Conservation (phyloP, 2,888 invertebrate genomes). For the Timandra comae region DNA sequence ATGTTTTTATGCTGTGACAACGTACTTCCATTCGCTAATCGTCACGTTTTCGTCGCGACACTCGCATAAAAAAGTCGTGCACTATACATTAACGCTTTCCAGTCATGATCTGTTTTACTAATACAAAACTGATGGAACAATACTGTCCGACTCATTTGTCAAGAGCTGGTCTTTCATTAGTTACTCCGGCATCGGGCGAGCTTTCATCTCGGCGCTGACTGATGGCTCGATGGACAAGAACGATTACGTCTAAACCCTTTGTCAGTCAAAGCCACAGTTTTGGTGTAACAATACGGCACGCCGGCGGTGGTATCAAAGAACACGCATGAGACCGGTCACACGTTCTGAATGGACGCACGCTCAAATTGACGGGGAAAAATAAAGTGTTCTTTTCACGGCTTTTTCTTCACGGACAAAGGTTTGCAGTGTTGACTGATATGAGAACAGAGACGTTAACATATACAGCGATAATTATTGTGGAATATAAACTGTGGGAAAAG, state of each 20-base stretch:
- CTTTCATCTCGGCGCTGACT: slow-evolving; percentile 54
- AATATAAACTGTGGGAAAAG: too few species aligned
- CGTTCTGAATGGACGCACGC: neutral
- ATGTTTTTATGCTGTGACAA: too few species aligned
- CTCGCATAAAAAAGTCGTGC: slow-evolving; percentile 19
- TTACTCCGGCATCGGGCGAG: slow-evolving; percentile 7
- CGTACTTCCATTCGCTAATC: slow-evolving; percentile 4
- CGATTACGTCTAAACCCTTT: slow-evolving; percentile 60
- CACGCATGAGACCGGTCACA: slow-evolving; percentile 10
- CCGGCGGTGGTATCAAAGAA: slow-evolving; percentile 57
- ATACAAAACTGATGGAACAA: slow-evolving; percentile 51
- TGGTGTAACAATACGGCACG: slow-evolving; percentile 46
- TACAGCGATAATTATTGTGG: neutral
- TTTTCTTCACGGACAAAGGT: slow-evolving; percentile 5
- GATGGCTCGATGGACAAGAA: slow-evolving; percentile 66
- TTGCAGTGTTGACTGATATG: slow-evolving; percentile 8
- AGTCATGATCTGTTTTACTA: slow-evolving; percentile 47
- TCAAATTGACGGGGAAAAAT: slow-evolving; percentile 11
- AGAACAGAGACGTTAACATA: slow-evolving; percentile 2
- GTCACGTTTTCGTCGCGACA: slow-evolving; percentile 8
- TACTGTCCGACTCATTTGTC: slow-evolving; percentile 51
- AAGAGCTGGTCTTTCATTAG: slow-evolving; percentile 34
- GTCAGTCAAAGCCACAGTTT: slow-evolving; percentile 53
- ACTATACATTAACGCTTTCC: slow-evolving; percentile 18
- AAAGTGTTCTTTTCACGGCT: slow-evolving; percentile 12